Conservation (phyloP, 2,113 vertebrate genomes). For the Onychostoma macrolepis region DNA sequence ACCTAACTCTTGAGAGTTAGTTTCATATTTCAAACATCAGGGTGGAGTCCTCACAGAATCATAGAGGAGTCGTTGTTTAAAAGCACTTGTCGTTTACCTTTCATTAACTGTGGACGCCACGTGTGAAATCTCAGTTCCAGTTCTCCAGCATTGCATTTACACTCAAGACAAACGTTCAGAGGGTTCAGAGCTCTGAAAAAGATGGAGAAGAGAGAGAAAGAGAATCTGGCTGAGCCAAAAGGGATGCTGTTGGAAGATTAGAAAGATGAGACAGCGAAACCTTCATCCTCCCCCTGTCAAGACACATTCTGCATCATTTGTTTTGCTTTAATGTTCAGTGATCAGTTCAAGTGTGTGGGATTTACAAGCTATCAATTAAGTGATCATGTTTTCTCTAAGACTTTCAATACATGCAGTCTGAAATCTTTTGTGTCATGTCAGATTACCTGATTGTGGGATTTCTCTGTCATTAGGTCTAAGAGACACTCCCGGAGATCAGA, state of each 20-base stretch:
- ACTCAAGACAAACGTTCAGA: neutral
- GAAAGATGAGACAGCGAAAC: slow-evolving; percentile 52
- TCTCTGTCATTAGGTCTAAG: slow-evolving; percentile 5
- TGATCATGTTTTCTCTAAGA: slow-evolving; percentile 29
- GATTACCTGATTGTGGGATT: slow-evolving; percentile 41
- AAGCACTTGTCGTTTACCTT: neutral
- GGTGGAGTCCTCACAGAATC: slow-evolving; percentile 15
- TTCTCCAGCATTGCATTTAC: slow-evolving; percentile 11
- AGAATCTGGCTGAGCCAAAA: neutral
- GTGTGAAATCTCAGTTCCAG: slow-evolving; percentile 3
- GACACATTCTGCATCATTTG: slow-evolving; percentile 37
- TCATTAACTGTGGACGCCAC: neutral
- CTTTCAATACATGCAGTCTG: slow-evolving; percentile 21
- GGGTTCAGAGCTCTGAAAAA: neutral
- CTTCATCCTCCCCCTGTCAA: slow-evolving; percentile 46
- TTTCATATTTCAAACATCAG: slow-evolving; percentile 40
- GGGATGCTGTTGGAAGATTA: slow-evolving; percentile 38
- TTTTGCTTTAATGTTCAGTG: slow-evolving; percentile 38
- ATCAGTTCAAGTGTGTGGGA: slow-evolving; percentile 24
- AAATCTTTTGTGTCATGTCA: slow-evolving; percentile 35
- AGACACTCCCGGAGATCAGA: slow-evolving; percentile 40
- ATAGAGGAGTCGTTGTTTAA: neutral
- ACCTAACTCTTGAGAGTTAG: slow-evolving; percentile 10
- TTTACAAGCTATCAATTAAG: slow-evolving; percentile 47
- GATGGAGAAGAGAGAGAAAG: neutral